These are phyloP conservation scores for Momotus momota DNA, from an alignment of 2,797 vertebrate species.

Conservation along the genomic window DNA sequence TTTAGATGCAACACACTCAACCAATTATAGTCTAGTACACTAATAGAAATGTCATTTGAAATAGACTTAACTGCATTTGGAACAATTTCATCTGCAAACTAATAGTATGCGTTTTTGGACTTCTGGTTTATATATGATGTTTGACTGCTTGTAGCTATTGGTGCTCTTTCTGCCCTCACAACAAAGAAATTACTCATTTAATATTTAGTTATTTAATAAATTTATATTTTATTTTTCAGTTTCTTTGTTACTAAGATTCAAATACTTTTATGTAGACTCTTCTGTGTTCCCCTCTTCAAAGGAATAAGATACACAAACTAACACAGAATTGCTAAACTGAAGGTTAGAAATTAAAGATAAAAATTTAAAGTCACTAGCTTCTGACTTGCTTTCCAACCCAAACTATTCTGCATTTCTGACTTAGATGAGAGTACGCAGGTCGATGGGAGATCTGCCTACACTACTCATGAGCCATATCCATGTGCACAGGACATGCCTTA, in stretches of 20 bases:
- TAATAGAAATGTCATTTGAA: neutral
- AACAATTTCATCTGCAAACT: neutral
- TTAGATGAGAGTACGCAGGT: neutral
- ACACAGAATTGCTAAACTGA: neutral
- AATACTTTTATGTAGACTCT: neutral
- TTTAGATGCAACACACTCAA: neutral
- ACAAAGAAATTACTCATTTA: neutral
- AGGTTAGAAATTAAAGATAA: neutral
- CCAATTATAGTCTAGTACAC: neutral
- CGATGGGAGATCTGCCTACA: neutral
- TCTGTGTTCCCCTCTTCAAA: neutral
- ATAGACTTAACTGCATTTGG: neutral
- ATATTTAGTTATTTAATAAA: neutral
- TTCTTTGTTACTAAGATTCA: neutral
- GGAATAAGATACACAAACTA: neutral
- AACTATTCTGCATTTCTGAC: neutral
- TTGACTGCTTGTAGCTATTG: neutral
- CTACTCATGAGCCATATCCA: accelerated
- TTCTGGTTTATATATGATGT: neutral
- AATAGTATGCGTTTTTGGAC: neutral
- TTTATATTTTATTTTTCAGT: neutral
- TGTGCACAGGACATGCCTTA: neutral
- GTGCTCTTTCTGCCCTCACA: neutral
- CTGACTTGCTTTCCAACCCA: neutral
- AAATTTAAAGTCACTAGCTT: neutral